These are phyloP conservation scores for Candoia aspera DNA, from an alignment of 2,113 vertebrate genomes.

Conservation along the genomic window DNA sequence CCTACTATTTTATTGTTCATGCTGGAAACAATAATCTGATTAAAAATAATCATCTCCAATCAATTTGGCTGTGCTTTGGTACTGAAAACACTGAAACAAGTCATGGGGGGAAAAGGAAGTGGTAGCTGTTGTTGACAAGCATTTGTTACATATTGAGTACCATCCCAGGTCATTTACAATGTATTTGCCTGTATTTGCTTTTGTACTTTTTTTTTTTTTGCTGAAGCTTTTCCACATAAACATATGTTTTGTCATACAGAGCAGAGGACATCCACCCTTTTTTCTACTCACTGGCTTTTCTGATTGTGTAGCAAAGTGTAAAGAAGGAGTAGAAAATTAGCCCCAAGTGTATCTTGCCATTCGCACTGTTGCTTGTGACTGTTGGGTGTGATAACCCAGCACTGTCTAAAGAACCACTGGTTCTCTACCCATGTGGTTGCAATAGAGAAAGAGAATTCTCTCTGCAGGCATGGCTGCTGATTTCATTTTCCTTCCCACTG, in stretches of 20 bases:
- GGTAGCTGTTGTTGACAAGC: not conserved
- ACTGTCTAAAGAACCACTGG: not conserved
- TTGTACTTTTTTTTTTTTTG: not conserved
- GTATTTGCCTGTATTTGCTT: not conserved
- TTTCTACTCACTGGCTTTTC: not conserved
- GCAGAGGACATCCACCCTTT: not conserved
- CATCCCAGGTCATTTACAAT: not conserved
- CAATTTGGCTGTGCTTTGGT: not conserved
- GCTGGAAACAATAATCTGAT: not conserved
- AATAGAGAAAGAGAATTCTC: not conserved
- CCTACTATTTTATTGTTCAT: not conserved
- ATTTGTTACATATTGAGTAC: not conserved
- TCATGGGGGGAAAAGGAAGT: not conserved
- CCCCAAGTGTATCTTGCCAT: not conserved
- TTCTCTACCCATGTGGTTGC: not conserved
- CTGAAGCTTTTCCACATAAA: not conserved
- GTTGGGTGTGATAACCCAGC: not conserved
- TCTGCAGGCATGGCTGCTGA: not conserved
- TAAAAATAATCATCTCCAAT: not conserved
- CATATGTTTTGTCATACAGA: not conserved
- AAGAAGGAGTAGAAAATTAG: not conserved
- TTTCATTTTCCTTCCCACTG: not conserved
- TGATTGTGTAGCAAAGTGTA: not conserved
- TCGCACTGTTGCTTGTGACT: not conserved
- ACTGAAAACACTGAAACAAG: not conserved